Conservation (phyloP, 2,797 vertebrate genomes). For the Furcifer pardalis region DNA sequence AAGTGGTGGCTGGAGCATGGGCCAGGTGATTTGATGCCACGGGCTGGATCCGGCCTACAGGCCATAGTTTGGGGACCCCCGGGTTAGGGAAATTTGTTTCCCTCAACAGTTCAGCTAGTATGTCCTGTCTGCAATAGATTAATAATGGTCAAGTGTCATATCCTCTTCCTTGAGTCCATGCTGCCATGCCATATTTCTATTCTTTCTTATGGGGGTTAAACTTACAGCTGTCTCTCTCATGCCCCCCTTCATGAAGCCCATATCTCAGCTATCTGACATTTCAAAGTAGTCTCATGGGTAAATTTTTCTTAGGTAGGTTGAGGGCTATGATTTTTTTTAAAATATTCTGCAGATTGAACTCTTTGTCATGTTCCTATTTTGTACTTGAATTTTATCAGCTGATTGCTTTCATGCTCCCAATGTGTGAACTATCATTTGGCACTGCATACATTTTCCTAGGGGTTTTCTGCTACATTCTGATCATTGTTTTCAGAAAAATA, state of each 20-base stretch:
- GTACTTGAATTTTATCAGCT: conserved; percentile 50
- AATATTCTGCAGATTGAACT: conserved; percentile 52
- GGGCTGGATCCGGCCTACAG: no score
- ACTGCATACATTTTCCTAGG: conserved; percentile 53
- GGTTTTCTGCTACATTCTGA: conserved; percentile 33
- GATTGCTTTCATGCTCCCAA: conserved; percentile 45
- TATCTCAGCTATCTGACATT: conserved; percentile 21
- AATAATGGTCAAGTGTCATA: not conserved
- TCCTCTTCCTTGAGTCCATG: conserved; percentile 1
- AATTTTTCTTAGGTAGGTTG: conserved; percentile 17
- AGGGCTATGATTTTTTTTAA: conserved; percentile 42
- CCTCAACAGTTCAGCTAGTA: not conserved
- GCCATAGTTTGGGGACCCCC: no score
- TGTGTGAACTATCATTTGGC: conserved; percentile 49
- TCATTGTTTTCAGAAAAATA: conserved; percentile 41
- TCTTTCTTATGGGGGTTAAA: conserved; percentile 10
- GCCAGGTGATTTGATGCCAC: no score
- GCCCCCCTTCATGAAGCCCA: conserved; percentile 7
- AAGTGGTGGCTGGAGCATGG: no score
- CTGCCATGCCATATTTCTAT: not conserved
- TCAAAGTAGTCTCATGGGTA: conserved; percentile 26
- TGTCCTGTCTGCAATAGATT: not conserved
- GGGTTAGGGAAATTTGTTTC: not conserved
- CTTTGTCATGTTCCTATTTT: conserved; percentile 51
- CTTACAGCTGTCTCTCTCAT: not conserved